Percentiles rank a stretch among this genome's conserved stretches.
Evolutionary conservation across 2,888 invertebrate genomes (phyloP).

Genomic region (Amblyjoppa proteus): DNA sequence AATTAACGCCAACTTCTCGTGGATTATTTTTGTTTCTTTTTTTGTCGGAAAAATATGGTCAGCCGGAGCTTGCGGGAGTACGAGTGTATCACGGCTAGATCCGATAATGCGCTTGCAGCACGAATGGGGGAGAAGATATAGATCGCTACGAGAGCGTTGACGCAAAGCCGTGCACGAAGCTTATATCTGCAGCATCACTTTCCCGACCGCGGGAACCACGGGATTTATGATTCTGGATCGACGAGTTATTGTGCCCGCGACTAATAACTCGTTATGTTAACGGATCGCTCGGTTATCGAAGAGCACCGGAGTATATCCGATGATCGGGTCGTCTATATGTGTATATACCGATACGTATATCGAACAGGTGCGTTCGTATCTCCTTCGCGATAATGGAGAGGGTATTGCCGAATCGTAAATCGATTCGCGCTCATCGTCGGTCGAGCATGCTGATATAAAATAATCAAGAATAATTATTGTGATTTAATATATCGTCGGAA

Average conservation of each 20-base stretch:
- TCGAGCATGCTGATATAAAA: background rate
- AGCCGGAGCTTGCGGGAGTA: background rate
- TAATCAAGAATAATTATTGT: conserved; percentile 1
- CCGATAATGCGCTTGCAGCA: conserved; percentile 78
- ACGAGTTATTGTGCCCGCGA: conserved; percentile 73
- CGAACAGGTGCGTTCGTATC: background rate
- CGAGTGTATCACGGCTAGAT: conserved; percentile 57
- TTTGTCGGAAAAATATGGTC: background rate
- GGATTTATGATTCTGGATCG: conserved; percentile 74
- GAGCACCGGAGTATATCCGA: conserved; percentile 57
- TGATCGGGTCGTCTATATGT: conserved; percentile 26
- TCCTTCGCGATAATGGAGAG: background rate
- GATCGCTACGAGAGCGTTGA: conserved; percentile 17
- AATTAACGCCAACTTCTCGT: background rate
- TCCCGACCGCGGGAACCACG: background rate
- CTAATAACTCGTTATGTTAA: conserved; percentile 75
- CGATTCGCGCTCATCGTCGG: background rate
- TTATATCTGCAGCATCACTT: conserved; percentile 13
- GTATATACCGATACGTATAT: background rate
- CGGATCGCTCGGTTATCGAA: conserved; percentile 64
- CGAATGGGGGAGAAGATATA: conserved; percentile 65
- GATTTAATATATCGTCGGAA: background rate
- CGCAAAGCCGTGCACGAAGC: conserved; percentile 14
- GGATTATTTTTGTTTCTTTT: background rate
- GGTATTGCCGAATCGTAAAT: background rate